Base-by-base conservation (phyloP, 2,113 vertebrate genomes). In the Pseudorasbora parva region DNA sequence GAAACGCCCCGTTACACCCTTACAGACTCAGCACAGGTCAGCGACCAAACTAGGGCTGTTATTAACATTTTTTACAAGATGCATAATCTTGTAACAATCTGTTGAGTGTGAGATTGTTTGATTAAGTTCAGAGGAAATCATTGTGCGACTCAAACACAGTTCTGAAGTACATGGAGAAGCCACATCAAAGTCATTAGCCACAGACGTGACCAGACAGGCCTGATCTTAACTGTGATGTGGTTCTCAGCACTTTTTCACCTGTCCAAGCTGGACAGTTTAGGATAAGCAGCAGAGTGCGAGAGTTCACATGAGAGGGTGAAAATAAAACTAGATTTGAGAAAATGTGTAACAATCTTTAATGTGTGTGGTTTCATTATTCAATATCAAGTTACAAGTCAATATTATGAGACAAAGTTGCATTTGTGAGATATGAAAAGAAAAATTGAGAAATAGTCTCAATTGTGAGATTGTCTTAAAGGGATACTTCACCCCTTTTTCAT, bases 1-100 rank as follows among this genome's bases (percentile, higher is more conserved):
- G 94, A 71, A 93, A 94, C 92, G 83, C 90, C 85, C 88, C 7
- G 21, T 77, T 41, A 15, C 74, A 88, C 88, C 87, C 89, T 92
- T 89, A 89, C 90, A 90, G 91, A 88, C 88, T 88, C 86, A 79
- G 87, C 88, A 90, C 84, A 89, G 79, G 88, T 91, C 88, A 56
- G 47, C 21, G 9, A 76, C 87, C 66, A 71, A 23, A 71, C 68
- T 43, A 71, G 41, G 68, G 68, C 41, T 43, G 64, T 37, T 68
- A 30, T 37, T 9, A 59, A n/a, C 9, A 37, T 43, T 41, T 23
- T 59, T 43, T 71, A 21, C 37, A n/a, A 69, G 33, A 66, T 37
- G 73, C 45, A 41, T 49, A 23, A 37, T 37, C 37, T 37, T 37
- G 37, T 7, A 6, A 57, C 17, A 64, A 30, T 43, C 47, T 23